Evolutionary conservation across 2,888 invertebrate genomes (phyloP).

Genomic region (Idaea biselata): DNA sequence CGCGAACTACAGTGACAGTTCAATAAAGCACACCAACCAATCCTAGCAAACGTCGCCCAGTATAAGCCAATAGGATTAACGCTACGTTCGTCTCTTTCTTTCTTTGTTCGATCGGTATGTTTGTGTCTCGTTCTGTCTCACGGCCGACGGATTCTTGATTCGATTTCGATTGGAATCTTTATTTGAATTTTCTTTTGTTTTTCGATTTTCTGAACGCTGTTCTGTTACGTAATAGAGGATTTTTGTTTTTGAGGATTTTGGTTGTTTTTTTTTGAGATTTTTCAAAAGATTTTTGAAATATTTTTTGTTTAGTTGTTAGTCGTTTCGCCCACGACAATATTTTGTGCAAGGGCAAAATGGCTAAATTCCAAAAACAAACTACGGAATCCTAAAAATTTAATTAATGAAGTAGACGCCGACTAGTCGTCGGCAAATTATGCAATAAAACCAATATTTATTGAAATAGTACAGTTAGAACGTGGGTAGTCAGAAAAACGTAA

Average conservation of each 20-base stretch:
- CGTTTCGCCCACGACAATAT: no score
- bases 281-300: no score
- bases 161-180: constrained; percentile 76
- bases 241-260: not conserved
- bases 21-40: constrained; percentile 79
- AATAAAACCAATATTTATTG: no score
- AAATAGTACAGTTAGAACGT: no score
- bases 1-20: constrained; percentile 79
- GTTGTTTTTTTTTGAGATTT: no score
- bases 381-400: no score
- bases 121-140: constrained; percentile 52
- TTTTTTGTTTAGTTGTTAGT: no score
- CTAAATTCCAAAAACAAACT: no score
- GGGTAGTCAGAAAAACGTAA: no score
- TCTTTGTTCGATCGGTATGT: constrained; percentile 28
- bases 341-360: no score
- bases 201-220: constrained; percentile 51
- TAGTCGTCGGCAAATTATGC: no score
- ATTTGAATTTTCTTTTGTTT: constrained; percentile 73
- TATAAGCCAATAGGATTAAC: constrained; percentile 81
- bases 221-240: constrained; percentile 7
- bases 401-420: no score
- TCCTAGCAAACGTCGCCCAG: constrained; percentile 78
- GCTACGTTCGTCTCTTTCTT: constrained; percentile 54
- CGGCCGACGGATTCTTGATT: constrained; percentile 74